A percentile compares a stretch with the other conserved stretches of the same genome.
These are phyloP conservation scores for Aphelinus certus DNA, from an alignment of 1,140 invertebrate genomes.

Conservation along the genomic window DNA sequence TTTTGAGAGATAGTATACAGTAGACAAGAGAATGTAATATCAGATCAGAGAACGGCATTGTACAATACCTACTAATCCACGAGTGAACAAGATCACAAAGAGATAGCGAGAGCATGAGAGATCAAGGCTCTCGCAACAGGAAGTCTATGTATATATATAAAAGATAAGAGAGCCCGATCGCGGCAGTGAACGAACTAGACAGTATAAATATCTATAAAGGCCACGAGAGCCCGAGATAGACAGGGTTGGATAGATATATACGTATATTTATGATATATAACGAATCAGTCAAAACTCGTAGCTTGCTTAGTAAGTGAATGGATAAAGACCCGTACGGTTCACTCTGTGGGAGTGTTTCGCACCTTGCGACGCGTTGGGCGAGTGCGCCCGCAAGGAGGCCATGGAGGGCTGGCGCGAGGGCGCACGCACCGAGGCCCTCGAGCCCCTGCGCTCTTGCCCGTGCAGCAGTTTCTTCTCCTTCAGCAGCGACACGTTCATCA, in stretches of 20 bases:
- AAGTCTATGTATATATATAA: no score
- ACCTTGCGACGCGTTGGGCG: conserved; percentile 81
- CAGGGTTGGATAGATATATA: background rate
- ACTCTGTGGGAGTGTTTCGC: conserved; percentile 68
- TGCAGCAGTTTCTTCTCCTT: conserved; percentile 83
- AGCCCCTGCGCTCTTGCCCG: conserved; percentile 78
- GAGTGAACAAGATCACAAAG: background rate
- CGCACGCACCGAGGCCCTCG: conserved; percentile 78
- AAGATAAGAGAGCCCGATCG: no score
- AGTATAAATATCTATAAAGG: background rate
- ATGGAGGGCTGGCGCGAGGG: conserved; percentile 84
- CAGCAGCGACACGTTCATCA: conserved; percentile 87
- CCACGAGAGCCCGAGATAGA: background rate
- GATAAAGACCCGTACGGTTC: conserved; percentile 65
- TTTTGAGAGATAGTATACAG: conserved; percentile 35
- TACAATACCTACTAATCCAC: no score
- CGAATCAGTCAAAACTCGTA: conserved; percentile 38
- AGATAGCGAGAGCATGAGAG: background rate
- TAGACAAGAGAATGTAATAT: conserved; percentile 11
- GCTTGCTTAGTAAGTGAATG: conserved; percentile 67
- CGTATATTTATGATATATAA: conserved; percentile 1
- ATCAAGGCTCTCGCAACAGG: no score
- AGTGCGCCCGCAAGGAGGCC: conserved; percentile 81
- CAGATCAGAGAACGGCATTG: no score
- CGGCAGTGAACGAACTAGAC: no score